Percentiles rank a stretch among this genome's conserved stretches.
These are phyloP conservation scores for Pseudorasbora parva DNA, from an alignment of 2,113 vertebrate species.

Conservation along the genomic window DNA sequence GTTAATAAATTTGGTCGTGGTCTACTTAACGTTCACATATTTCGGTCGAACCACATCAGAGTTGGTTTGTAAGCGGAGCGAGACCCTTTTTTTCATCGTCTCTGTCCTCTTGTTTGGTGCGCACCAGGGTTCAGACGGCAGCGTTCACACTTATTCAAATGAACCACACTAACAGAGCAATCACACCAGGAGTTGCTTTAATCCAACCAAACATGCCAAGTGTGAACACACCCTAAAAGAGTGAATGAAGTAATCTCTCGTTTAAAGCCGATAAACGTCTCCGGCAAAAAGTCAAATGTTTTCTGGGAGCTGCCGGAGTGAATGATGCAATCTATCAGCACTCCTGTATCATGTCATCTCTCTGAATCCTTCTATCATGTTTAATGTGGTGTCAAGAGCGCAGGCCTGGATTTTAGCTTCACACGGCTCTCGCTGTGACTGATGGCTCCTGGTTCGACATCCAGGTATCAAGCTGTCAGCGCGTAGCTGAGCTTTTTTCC, in stretches of 20 bases:
- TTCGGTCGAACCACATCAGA: too few species aligned
- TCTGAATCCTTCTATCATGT: not conserved
- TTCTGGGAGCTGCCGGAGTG: not conserved
- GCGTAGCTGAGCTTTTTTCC: constrained; percentile 12
- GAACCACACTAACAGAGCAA: too few species aligned
- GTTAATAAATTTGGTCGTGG: too few species aligned
- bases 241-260: not conserved
- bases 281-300: not conserved
- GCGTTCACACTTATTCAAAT: too few species aligned
- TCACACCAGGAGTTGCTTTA: too few species aligned
- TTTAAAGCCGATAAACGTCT: not conserved
- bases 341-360: constrained; percentile 30
- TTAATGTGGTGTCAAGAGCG: constrained; percentile 28
- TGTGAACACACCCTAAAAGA: not conserved
- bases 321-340: constrained; percentile 28
- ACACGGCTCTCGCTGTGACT: constrained; percentile 28
- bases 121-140: too few species aligned
- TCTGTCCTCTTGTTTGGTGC: too few species aligned
- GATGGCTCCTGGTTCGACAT: constrained; percentile 33
- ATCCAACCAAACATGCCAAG: too few species aligned
- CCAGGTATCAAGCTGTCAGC: constrained; percentile 41
- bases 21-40: too few species aligned
- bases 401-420: constrained; percentile 26
- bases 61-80: too few species aligned
- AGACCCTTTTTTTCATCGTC: too few species aligned